Base-by-base conservation (phyloP, 2,797 vertebrate species). In the Neosilurus hyrtlii region DNA sequence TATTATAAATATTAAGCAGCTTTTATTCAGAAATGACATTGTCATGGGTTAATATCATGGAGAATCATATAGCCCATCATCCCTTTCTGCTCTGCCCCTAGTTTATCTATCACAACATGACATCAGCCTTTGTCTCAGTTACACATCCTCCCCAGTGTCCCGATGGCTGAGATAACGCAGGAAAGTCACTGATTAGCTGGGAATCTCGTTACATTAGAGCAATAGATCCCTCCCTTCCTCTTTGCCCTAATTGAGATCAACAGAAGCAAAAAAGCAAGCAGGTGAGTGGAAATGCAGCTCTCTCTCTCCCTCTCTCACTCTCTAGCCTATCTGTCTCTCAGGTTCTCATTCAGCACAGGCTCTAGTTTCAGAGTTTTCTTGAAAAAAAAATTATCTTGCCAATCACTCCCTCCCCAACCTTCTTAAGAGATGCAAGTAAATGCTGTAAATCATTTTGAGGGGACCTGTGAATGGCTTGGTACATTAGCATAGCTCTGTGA, bases 401-500 rank as follows among this genome's bases (percentile, higher is more conserved):
- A 79, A 26, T 26, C 77, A 56, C 26, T 74, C 30, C 15, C 30
- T 61, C 20, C 20, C 1, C 30, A 59, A 37, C 73, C 20, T 43
- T 61, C 30, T 61, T 43, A 37, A 9, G 7, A 8, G 35, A 24
- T 61, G 16, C 37, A 59, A 30, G 9, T 71, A 24, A 76, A 71
- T 78, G 87, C 16, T 62, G 84, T 74, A 22, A 79, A 68, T 86
- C 79, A 30, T 79, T 84, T 84, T 91, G 81, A 77, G 89, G 91
- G 88, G 91, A 89, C 90, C 89, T 86, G 91, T 91, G 94, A 94
- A 96, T 95, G 94, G 94, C 88, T 92, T 87, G 91, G 96, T 90
- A 92, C 90, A 95, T 96, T 94, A 90, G 92, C 90, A 91, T 92
- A 91, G 93, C 95, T 94, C 94, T 91, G 91, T 96, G 96, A 97